These are phyloP conservation scores for Cirrhinus molitorella DNA, from an alignment of 2,797 vertebrate species.

Conservation along the genomic window DNA sequence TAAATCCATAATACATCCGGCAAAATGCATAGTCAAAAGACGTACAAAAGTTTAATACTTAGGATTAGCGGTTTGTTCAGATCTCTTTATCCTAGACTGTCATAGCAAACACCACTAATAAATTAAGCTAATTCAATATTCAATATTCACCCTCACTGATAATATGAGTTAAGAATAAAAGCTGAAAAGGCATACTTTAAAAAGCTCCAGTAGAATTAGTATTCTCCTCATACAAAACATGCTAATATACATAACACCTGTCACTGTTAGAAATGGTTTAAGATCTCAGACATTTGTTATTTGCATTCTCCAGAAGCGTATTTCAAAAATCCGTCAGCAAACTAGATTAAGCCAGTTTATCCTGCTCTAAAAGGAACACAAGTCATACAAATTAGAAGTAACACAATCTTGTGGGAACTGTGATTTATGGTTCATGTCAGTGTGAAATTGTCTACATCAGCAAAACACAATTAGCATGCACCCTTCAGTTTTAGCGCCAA, in stretches of 20 bases:
- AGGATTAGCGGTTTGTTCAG: not conserved
- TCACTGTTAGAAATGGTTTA: slow-evolving; percentile 2
- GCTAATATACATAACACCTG: slow-evolving; percentile 16
- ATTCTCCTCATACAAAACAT: not conserved
- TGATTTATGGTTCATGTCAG: slow-evolving; percentile 48
- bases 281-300: not conserved
- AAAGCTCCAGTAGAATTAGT: not conserved
- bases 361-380: slow-evolving; percentile 30
- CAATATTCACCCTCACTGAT: not conserved
- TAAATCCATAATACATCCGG: not conserved
- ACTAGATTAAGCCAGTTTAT: slow-evolving; percentile 27
- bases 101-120: not conserved
- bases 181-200: slow-evolving; percentile 19
- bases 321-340: slow-evolving; percentile 4
- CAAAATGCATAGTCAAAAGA: not conserved
- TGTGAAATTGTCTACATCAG: slow-evolving; percentile 36
- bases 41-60: not conserved
- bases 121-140: slow-evolving; percentile 17
- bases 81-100: not conserved
- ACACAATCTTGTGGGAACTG: slow-evolving; percentile 41
- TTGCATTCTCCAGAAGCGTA: slow-evolving; percentile 11
- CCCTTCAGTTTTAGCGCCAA: slow-evolving; percentile 6
- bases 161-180: slow-evolving; percentile 17
- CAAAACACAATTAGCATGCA: slow-evolving; percentile 37
- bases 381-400: slow-evolving; percentile 46